phyloP scores from a whole-genome alignment of 2,797 vertebrate species.

The Anolis apletophallus region DNA sequence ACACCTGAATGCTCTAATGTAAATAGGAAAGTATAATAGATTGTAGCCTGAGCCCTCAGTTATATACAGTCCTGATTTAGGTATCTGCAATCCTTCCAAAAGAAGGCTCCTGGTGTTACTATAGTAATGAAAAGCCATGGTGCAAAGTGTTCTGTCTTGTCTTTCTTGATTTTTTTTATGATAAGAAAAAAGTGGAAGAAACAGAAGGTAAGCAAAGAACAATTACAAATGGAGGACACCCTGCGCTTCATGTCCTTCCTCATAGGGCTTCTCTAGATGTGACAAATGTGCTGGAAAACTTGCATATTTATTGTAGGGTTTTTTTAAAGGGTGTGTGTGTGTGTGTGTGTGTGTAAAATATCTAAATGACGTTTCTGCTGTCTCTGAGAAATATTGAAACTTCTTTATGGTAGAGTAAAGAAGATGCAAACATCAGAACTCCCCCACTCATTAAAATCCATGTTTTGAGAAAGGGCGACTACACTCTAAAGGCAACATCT shows the following conservation, averaged over 20 bases:
- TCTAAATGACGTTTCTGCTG: no score
- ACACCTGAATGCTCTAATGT: background rate
- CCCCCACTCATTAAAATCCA: background rate
- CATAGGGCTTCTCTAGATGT: no score
- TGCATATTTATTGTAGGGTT: no score
- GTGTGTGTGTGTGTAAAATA: no score
- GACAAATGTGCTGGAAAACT: no score
- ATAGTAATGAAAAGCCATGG: background rate
- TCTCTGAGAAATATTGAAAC: no score
- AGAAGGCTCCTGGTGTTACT: background rate
- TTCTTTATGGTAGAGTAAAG: no score
- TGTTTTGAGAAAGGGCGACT: background rate
- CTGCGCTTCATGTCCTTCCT: no score
- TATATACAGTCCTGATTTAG: conserved; percentile 18
- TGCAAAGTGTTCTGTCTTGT: background rate
- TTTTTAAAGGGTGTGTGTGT: no score
- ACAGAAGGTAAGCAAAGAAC: background rate
- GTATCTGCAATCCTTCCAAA: background rate
- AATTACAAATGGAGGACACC: background rate
- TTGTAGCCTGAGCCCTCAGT: fast-evolving
- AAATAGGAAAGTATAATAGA: background rate
- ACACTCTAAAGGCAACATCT: background rate
- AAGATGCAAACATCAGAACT: no score
- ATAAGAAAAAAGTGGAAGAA: background rate
- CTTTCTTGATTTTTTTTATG: background rate